These are phyloP conservation scores for Campylomormyrus tamandua DNA, from an alignment of 2,113 vertebrate species.

Conservation along the genomic window DNA sequence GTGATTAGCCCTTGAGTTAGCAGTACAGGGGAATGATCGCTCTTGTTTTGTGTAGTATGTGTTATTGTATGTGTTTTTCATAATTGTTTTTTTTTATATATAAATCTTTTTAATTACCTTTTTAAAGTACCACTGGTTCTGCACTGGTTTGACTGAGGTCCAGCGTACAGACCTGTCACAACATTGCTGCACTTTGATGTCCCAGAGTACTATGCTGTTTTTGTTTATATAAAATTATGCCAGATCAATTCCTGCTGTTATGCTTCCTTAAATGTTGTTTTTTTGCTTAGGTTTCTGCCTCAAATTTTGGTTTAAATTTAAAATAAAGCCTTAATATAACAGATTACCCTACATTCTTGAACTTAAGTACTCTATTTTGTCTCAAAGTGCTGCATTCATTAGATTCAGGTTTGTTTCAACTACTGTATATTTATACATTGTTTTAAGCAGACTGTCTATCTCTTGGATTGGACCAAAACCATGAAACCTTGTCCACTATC, in stretches of 20 bases:
- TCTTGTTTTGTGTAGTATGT: neutral
- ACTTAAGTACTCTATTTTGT: neutral
- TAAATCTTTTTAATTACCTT: slow-evolving; percentile 27
- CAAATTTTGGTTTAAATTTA: neutral
- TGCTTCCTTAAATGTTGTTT: neutral
- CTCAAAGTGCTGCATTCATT: slow-evolving; percentile 8
- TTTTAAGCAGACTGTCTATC: neutral
- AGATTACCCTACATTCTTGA: neutral
- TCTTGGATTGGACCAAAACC: neutral
- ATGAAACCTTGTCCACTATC: neutral
- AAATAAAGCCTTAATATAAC: neutral
- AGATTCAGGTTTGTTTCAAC: slow-evolving; percentile 5
- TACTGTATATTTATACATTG: neutral
- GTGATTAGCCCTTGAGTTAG: neutral
- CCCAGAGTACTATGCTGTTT: neutral
- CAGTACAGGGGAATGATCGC: neutral
- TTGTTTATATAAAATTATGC: neutral
- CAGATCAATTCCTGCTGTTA: neutral
- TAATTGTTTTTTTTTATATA: neutral
- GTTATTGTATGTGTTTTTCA: slow-evolving; percentile 3
- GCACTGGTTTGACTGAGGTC: slow-evolving; percentile 9
- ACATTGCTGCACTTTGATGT: neutral
- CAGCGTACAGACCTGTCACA: neutral
- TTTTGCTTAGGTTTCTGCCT: neutral
- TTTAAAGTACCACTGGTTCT: slow-evolving; percentile 30